Evolutionary conservation across 2,888 invertebrate species (phyloP).

Genomic region (Mallateleia sp.): DNA sequence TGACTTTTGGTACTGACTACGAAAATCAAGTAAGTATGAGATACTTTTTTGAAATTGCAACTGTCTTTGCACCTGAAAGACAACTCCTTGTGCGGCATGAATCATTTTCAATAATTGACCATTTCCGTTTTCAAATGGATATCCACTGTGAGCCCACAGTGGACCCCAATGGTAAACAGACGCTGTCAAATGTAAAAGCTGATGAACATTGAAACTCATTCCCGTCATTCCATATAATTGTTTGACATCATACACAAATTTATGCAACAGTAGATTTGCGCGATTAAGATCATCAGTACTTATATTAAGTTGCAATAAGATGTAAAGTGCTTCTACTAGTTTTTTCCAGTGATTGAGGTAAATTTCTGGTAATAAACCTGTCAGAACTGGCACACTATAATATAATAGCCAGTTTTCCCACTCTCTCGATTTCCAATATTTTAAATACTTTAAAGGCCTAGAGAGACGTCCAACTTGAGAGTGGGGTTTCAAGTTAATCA

Average conservation of each 20-base stretch:
- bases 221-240: not conserved
- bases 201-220: not conserved
- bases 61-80: not conserved
- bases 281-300: not conserved
- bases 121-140: not conserved
- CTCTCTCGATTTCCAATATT: too few relatives aligned
- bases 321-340: too few relatives aligned
- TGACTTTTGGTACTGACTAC: not conserved
- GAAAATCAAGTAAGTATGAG: not conserved
- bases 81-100: not conserved
- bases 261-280: not conserved
- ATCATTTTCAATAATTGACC: too few relatives aligned
- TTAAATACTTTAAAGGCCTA: too few relatives aligned
- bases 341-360: too few relatives aligned
- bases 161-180: too few relatives aligned
- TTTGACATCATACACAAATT: not conserved
- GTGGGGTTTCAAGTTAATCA: too few relatives aligned
- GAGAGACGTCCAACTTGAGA: too few relatives aligned
- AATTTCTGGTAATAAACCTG: too few relatives aligned
- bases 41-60: not conserved
- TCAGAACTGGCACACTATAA: too few relatives aligned
- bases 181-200: not conserved
- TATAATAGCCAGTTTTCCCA: too few relatives aligned
- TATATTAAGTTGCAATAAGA: not conserved
- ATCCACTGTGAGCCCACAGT: not conserved